These are phyloP conservation scores for Sebastes matsubarae DNA, from an alignment of 2,797 vertebrate species.

Conservation along the genomic window DNA sequence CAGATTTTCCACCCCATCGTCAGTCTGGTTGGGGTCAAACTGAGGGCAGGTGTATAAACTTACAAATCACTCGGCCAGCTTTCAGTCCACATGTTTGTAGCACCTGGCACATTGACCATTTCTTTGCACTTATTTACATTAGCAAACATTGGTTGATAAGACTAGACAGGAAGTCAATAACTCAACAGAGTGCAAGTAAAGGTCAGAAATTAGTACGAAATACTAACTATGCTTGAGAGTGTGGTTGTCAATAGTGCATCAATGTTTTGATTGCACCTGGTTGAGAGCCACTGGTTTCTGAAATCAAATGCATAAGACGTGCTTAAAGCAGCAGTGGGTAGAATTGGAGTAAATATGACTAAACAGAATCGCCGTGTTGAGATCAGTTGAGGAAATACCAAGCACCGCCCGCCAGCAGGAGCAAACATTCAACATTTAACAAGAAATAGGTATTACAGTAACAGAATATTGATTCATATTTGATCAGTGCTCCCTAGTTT, in stretches of 20 bases:
- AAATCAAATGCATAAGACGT: slow-evolving; percentile 27
- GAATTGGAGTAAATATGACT: too few species aligned
- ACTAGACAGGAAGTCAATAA: slow-evolving; percentile 36
- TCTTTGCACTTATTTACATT: slow-evolving; percentile 25
- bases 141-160: slow-evolving; percentile 18
- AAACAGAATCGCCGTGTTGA: too few species aligned
- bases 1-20: neutral
- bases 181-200: slow-evolving; percentile 20
- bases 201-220: slow-evolving; percentile 34
- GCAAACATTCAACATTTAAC: too few species aligned
- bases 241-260: neutral
- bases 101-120: slow-evolving; percentile 1
- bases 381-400: too few species aligned
- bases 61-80: neutral
- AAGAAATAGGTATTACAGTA: too few species aligned
- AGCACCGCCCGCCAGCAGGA: too few species aligned
- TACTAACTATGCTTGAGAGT: neutral
- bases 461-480: too few species aligned
- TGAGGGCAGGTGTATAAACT: neutral
- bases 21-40: neutral
- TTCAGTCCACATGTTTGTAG: neutral
- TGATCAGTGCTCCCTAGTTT: too few species aligned
- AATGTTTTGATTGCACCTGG: slow-evolving; percentile 18
- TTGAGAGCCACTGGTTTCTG: slow-evolving; percentile 10
- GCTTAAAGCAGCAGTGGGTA: neutral